phyloP scores from a whole-genome alignment of 2,797 vertebrate genomes.

The Eulemur rubriventer region DNA sequence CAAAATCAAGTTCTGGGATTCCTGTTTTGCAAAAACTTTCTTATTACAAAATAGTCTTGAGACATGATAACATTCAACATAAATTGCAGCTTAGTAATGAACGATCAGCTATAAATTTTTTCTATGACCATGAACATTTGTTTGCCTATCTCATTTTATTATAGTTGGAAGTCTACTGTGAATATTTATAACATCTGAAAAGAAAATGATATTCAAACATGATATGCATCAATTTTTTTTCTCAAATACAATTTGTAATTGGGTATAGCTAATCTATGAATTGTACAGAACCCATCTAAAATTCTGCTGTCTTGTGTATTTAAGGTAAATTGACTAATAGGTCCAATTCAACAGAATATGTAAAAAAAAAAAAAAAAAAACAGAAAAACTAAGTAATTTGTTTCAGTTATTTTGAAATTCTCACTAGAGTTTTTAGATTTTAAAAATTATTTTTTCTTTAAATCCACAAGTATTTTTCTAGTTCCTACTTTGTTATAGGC shows the following conservation, averaged over 20 bases:
- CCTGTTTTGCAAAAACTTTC: neutral
- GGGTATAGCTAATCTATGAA: neutral
- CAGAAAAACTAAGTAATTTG: neutral
- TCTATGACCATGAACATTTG: neutral
- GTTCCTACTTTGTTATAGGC: neutral
- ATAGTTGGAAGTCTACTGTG: neutral
- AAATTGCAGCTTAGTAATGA: neutral
- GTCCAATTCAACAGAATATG: neutral
- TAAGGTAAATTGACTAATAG: neutral
- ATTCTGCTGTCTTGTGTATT: neutral
- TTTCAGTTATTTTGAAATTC: slow-evolving; percentile 12
- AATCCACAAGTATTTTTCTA: neutral
- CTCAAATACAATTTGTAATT: slow-evolving; percentile 3
- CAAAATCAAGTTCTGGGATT: neutral
- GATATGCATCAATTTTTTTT: neutral
- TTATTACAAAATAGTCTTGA: neutral
- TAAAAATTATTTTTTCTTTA: neutral
- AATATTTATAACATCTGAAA: neutral
- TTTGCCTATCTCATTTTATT: neutral
- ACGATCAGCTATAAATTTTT: neutral
- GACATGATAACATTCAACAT: neutral
- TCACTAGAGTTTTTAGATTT: neutral
- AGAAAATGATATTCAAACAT: neutral
- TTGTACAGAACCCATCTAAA: neutral
- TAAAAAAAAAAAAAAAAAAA: neutral